Conservation (phyloP, 2,888 invertebrate genomes). For the Adelognathus sp. region DNA sequence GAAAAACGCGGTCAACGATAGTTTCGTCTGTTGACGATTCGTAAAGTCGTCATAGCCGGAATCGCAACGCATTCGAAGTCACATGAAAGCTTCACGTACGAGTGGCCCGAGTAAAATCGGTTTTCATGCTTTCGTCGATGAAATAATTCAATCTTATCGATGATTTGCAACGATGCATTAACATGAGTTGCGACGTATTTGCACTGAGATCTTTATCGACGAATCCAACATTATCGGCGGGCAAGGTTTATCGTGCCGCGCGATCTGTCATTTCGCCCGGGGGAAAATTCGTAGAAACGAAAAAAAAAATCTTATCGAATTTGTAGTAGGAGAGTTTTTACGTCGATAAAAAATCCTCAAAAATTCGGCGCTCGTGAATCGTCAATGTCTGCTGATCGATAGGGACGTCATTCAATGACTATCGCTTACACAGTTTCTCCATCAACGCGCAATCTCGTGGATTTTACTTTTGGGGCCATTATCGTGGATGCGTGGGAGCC, state of each 20-base stretch:
- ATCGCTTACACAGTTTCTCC: not conserved
- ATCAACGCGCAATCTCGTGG: not conserved
- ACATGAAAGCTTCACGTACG: not conserved
- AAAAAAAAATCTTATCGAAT: not conserved
- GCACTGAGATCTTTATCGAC: not conserved
- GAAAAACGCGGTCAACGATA: not conserved
- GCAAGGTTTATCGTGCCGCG: not conserved
- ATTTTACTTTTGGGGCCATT: not conserved
- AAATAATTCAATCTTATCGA: not conserved
- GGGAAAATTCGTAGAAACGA: not conserved
- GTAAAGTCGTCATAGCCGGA: not conserved
- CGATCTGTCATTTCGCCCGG: too few relatives aligned
- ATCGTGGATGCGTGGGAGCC: not conserved
- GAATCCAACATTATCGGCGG: not conserved
- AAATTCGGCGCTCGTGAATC: not conserved
- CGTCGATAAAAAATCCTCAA: not conserved
- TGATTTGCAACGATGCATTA: not conserved
- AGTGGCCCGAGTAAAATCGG: not conserved
- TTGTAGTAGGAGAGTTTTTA: not conserved
- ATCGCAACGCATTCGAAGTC: not conserved
- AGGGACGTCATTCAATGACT: not conserved
- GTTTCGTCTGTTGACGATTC: not conserved
- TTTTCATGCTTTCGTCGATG: not conserved
- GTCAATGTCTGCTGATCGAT: not conserved
- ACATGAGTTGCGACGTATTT: not conserved